These are phyloP conservation scores for Malurus splendens DNA, from an alignment of 2,797 vertebrate genomes.

Conservation along the genomic window DNA sequence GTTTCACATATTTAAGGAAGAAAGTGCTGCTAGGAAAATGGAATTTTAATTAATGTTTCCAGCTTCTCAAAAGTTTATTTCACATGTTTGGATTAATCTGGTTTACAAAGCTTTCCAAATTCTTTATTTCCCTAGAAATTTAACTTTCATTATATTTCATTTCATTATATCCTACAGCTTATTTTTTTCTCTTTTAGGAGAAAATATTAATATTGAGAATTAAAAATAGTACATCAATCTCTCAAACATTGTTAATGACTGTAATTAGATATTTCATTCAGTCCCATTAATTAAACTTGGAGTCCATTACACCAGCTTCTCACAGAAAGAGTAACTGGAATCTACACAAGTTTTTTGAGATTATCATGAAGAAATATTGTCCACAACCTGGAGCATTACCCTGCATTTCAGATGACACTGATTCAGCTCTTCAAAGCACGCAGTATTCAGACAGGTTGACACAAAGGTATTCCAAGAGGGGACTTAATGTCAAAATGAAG, in stretches of 20 bases:
- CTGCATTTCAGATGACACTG: not conserved
- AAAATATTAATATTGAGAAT: not conserved
- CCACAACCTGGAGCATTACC: not conserved
- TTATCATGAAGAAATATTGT: not conserved
- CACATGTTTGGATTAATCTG: not conserved
- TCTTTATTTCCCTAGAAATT: not conserved
- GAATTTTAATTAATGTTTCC: not conserved
- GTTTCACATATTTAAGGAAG: not conserved
- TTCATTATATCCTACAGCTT: not conserved
- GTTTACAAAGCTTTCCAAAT: not conserved
- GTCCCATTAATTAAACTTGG: not conserved
- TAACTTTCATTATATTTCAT: not conserved
- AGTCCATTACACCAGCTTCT: not conserved
- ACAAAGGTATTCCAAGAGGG: not conserved
- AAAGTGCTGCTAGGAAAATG: not conserved
- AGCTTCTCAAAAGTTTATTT: not conserved
- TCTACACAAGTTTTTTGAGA: not conserved
- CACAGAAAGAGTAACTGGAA: accelerated
- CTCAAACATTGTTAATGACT: not conserved
- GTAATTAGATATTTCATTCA: not conserved
- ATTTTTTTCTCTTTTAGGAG: not conserved
- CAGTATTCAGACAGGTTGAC: not conserved
- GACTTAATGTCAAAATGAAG: not conserved
- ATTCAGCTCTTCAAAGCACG: not conserved
- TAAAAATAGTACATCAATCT: not conserved